Percentiles rank a stretch among this genome's conserved stretches.
Conservation (phyloP, 2,888 invertebrate genomes). For the Argyresthia goedartella region DNA sequence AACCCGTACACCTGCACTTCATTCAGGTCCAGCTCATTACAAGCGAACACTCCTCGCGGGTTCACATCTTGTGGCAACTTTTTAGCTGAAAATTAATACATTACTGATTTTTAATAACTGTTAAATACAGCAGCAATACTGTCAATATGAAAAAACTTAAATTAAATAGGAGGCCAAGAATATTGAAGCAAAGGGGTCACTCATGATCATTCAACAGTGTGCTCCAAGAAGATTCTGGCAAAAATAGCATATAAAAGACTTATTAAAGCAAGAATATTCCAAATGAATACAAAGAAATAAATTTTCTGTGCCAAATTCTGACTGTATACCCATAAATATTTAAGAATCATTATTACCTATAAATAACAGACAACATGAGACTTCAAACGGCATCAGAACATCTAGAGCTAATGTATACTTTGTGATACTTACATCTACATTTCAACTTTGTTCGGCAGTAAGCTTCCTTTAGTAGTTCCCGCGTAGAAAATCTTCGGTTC, state of each 20-base stretch:
- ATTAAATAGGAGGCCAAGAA: not conserved
- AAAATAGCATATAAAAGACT: too few relatives aligned
- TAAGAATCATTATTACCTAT: too few relatives aligned
- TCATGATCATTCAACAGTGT: not conserved
- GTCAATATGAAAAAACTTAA: not conserved
- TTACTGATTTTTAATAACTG: not conserved
- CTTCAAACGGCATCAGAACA: too few relatives aligned
- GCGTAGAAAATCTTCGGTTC: slow-evolving; percentile 39
- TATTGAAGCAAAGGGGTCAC: too few relatives aligned
- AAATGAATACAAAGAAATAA: too few relatives aligned
- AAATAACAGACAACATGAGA: too few relatives aligned
- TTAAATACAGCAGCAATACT: not conserved
- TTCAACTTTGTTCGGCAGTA: slow-evolving; percentile 76
- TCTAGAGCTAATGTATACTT: too few relatives aligned
- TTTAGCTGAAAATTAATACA: slow-evolving; percentile 74
- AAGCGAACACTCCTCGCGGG: slow-evolving; percentile 91
- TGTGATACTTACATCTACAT: slow-evolving; percentile 76
- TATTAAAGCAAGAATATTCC: too few relatives aligned
- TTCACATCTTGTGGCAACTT: slow-evolving; percentile 91
- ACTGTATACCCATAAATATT: too few relatives aligned
- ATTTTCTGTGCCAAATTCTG: too few relatives aligned
- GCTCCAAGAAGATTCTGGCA: too few relatives aligned
- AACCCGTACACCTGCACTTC: slow-evolving; percentile 97
- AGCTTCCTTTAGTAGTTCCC: slow-evolving; percentile 67
- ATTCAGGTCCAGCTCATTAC: slow-evolving; percentile 92